Evolutionary conservation across 2,888 invertebrate species (phyloP), one percentile per base, ranked within the genome.

Genomic region (Luffia ferchaultella): DNA sequence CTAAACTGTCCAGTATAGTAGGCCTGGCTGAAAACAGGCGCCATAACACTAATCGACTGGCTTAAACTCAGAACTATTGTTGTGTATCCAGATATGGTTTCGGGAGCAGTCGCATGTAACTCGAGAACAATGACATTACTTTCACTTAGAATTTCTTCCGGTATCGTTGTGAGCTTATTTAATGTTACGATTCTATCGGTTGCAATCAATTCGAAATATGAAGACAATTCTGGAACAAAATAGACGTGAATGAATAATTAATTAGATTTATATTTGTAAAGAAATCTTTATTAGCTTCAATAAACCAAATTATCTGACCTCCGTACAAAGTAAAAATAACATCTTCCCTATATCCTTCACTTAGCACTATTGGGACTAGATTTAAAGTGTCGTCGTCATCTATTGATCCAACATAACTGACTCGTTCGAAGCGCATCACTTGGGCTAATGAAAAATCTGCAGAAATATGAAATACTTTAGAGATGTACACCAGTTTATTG

Each of bases 351-450:
- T 62, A 72, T 16, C 76, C 77, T 48, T 57, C 57, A 42, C 61
- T 60, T 2, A 78, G 64, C 18, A 63, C 51, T 30, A 77, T 62
- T 49, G 56, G 53, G 46, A 68, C 70, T 1, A 66, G 50, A 9
- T 47, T 54, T 15, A 76, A 50, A 3, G 41, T 48, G 30, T 30
- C 30, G 30, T 30, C 30, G 41, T 64, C 55, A 48, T 66, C 60
- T 41, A 73, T 52, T 5, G 54, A 50, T 9, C 72, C 76, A 16
- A 57, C 55, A 53, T 76, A 78, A 18, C 62, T 64, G 47, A 63
- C 67, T 56, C 64, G 62, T 9, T 67, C 56, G 61, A 77, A 78
- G 42, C 54, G 61, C 64, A 77, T 59, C 41, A 66, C 42, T 2
- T 58, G 55, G 2, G 61, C 59, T 50, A 73, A 68, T 1, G 68